These are phyloP conservation scores for Colletes gigas DNA, from an alignment of 1,140 invertebrate genomes.

Conservation along the genomic window DNA sequence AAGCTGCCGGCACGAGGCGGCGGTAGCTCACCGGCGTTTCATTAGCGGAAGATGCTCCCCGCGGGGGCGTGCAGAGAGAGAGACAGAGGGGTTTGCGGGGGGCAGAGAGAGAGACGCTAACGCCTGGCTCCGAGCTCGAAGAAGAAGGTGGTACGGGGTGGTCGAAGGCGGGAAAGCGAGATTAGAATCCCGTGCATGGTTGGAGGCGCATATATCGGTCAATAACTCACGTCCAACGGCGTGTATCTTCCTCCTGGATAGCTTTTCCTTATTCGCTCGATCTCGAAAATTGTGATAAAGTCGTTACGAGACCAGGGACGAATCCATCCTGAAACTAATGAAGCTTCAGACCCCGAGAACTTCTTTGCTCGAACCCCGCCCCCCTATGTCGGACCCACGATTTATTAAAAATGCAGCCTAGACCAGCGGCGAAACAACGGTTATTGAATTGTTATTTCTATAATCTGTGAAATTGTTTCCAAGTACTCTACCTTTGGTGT, in stretches of 20 bases:
- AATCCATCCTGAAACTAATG: too few species aligned
- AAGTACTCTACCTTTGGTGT: too few species aligned
- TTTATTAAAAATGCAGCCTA: too few species aligned
- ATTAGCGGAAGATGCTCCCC: slow-evolving; percentile 80
- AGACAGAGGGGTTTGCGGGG: slow-evolving; percentile 36
- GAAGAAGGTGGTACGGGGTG: slow-evolving; percentile 61
- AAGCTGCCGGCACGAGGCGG: slow-evolving; percentile 77
- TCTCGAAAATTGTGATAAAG: slow-evolving; percentile 47
- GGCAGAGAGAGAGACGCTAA: slow-evolving; percentile 27
- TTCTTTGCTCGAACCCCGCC: too few species aligned
- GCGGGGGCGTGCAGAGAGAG: slow-evolving; percentile 66
- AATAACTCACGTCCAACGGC: slow-evolving; percentile 63
- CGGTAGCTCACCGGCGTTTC: slow-evolving; percentile 81
- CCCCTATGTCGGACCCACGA: too few species aligned
- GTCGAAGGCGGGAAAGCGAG: slow-evolving; percentile 72
- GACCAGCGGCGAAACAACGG: too few species aligned
- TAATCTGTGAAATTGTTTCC: too few species aligned
- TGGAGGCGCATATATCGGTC: slow-evolving; percentile 69
- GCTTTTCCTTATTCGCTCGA: slow-evolving; percentile 35
- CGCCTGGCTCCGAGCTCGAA: slow-evolving; percentile 63
- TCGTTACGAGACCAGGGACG: neutral
- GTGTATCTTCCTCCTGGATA: slow-evolving; percentile 53
- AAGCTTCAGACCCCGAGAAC: too few species aligned
- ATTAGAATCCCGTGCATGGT: slow-evolving; percentile 79
- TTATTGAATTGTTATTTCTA: too few species aligned